phyloP scores from a whole-genome alignment of 2,113 vertebrate species.

The Condylura cristata region DNA sequence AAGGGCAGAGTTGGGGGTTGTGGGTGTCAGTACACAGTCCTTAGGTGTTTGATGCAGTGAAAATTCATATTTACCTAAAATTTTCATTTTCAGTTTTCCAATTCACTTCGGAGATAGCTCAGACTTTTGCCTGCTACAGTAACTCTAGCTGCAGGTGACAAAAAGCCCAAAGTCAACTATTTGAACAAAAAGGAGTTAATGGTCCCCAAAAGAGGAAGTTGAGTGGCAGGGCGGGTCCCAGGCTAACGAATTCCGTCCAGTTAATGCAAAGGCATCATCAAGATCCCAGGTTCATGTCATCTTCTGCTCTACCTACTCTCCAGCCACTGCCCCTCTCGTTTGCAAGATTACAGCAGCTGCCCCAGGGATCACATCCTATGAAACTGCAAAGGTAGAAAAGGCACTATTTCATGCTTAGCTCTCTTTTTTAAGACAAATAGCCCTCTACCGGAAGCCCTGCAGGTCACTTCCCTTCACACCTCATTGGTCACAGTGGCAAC shows the following conservation, averaged over 20 bases:
- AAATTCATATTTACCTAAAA: neutral
- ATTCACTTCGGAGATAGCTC: neutral
- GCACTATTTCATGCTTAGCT: neutral
- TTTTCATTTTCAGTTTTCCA: neutral
- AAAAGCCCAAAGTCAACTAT: neutral
- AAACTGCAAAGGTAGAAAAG: neutral
- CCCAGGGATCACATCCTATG: neutral
- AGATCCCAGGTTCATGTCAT: neutral
- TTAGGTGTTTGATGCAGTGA: neutral
- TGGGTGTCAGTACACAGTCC: fast-evolving
- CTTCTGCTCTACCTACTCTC: neutral
- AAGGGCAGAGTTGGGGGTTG: neutral
- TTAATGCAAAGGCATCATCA: neutral
- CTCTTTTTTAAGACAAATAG: neutral
- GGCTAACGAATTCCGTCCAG: neutral
- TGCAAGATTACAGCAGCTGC: neutral
- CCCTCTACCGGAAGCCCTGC: neutral
- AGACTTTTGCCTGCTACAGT: neutral
- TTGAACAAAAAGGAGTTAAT: neutral
- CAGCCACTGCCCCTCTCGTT: neutral
- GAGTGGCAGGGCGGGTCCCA: neutral
- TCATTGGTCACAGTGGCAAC: neutral
- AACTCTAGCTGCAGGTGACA: neutral
- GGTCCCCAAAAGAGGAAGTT: neutral
- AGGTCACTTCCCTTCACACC: neutral